These are phyloP conservation scores for Hydrozoanthus gracilis DNA, from an alignment of 92 coral and sea anemone species.

Conservation along the genomic window DNA sequence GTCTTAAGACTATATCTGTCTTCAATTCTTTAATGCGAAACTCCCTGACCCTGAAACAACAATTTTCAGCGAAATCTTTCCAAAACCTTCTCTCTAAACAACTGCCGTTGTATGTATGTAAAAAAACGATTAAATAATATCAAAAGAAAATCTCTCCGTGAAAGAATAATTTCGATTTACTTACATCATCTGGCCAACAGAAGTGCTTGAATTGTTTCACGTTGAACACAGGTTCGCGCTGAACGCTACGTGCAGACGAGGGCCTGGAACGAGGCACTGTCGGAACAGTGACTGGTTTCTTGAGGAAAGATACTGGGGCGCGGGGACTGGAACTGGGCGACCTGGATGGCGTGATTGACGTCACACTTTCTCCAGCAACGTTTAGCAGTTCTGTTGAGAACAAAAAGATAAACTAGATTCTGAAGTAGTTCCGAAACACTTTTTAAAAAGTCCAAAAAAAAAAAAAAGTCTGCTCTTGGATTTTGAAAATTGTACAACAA, in stretches of 20 bases:
- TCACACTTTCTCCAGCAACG: constrained; percentile 7
- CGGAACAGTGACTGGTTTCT: constrained; percentile 79
- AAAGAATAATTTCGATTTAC: not conserved
- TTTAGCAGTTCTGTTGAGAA: not conserved
- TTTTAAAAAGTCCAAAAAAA: not conserved
- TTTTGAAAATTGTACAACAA: too few relatives aligned
- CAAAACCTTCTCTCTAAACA: too few relatives aligned
- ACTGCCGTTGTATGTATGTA: too few relatives aligned
- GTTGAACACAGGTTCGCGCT: constrained; percentile 54
- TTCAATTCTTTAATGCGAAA: too few relatives aligned
- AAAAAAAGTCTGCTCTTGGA: not conserved
- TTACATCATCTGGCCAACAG: constrained; percentile 94
- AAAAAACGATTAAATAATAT: not conserved
- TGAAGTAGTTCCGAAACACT: not conserved
- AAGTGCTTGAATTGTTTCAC: constrained; percentile 92
- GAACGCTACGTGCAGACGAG: constrained; percentile 78
- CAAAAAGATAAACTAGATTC: not conserved
- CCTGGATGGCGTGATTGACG: constrained; percentile 75
- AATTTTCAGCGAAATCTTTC: too few relatives aligned
- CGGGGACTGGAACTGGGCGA: constrained; percentile 57
- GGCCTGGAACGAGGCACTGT: constrained; percentile 86
- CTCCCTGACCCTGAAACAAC: too few relatives aligned
- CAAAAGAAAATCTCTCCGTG: not conserved
- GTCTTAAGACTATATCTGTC: too few relatives aligned
- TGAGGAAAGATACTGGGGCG: constrained; percentile 60